Percentiles rank a stretch among this genome's conserved stretches.
Evolutionary conservation across 2,113 vertebrate genomes (phyloP).

Genomic region (Patagioenas fasciata): DNA sequence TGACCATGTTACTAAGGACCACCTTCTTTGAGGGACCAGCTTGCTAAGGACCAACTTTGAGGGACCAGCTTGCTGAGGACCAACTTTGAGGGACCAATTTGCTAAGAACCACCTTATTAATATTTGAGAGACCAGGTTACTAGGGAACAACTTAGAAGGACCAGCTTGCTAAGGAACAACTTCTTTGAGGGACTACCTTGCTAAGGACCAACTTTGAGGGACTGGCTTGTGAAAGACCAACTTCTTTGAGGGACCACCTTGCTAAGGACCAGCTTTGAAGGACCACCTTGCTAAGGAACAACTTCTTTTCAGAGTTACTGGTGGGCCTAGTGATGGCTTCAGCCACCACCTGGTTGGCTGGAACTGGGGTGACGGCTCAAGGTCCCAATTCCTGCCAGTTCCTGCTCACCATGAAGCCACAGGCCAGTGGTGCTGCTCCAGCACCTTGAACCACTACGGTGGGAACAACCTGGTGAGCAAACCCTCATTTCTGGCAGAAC

Average conservation of each 20-base stretch:
- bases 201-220: not conserved
- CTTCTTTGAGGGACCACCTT: not conserved
- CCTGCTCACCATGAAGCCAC: rapidly evolving
- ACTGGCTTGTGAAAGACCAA: not conserved
- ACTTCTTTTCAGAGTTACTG: not conserved
- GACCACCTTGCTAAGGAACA: not conserved
- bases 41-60: not conserved
- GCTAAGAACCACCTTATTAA: not conserved
- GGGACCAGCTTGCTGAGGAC: too few species aligned
- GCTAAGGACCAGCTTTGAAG: not conserved
- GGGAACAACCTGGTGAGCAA: not conserved
- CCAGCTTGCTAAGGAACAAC: not conserved
- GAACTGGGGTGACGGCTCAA: not conserved
- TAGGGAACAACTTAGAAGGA: not conserved
- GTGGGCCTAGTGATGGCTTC: not conserved
- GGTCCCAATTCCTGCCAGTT: not conserved
- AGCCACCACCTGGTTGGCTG: not conserved
- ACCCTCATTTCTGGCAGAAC: not conserved
- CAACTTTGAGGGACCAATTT: not conserved
- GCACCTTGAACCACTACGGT: not conserved
- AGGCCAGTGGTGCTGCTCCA: not conserved
- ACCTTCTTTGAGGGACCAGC: not conserved
- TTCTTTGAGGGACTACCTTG: not conserved
- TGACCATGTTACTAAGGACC: too few species aligned
- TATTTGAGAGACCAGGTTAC: not conserved